Conservation (phyloP, 2,797 vertebrate genomes). For the Dicrostonyx torquatus region DNA sequence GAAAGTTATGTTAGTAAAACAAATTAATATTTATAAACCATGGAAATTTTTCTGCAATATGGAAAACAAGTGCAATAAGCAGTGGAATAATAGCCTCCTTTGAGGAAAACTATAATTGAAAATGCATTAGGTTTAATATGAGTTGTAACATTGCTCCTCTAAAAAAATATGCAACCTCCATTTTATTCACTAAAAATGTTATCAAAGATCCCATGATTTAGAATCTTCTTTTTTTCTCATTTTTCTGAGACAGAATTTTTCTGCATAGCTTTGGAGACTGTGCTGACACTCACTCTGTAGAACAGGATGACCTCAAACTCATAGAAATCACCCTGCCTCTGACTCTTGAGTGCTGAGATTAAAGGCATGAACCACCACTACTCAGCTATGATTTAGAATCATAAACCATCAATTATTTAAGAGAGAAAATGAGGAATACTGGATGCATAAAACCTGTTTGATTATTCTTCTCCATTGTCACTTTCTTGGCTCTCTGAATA, state of each 20-base stretch:
- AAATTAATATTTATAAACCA: neutral
- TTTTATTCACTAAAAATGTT: neutral
- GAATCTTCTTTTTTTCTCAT: neutral
- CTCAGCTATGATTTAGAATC: neutral
- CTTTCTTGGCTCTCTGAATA: constrained; percentile 33
- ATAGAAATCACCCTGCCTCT: no score
- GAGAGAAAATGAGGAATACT: neutral
- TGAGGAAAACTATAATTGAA: constrained; percentile 42
- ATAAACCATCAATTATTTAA: constrained; percentile 47
- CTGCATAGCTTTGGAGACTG: no score
- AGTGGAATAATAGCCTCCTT: constrained; percentile 14
- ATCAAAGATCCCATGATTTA: neutral
- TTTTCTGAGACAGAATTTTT: no score
- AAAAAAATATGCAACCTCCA: neutral
- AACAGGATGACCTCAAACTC: no score
- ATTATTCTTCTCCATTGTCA: constrained; percentile 26
- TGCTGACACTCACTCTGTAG: no score
- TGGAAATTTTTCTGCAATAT: constrained; percentile 44
- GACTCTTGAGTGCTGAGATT: no score
- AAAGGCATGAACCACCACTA: no score
- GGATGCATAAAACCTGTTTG: neutral
- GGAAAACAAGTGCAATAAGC: constrained; percentile 36
- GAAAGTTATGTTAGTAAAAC: neutral
- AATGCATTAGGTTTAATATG: constrained; percentile 1
- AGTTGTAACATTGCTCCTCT: neutral